Percentiles rank a stretch among this genome's conserved stretches.
phyloP scores from a whole-genome alignment of 2,888 invertebrate species.

The Hybos culiciformis region DNA sequence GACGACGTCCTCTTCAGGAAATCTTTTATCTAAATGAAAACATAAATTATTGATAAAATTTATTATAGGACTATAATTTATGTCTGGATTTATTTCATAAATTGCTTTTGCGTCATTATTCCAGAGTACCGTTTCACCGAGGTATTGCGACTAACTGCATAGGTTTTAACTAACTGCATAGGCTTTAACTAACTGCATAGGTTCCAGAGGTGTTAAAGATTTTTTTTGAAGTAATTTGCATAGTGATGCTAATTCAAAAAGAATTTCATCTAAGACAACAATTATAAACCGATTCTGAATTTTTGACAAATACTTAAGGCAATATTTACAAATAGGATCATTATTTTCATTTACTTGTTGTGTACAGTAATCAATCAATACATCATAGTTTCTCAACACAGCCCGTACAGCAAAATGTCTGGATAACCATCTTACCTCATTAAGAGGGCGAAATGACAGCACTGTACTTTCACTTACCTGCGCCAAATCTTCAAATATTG shows the following conservation, averaged over 20 bases:
- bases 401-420: too few relatives aligned
- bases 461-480: neutral
- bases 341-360: neutral
- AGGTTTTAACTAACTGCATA: too few relatives aligned
- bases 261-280: neutral
- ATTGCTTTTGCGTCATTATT: constrained; percentile 5
- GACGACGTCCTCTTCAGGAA: constrained; percentile 1
- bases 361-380: neutral
- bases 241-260: neutral
- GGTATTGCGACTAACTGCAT: neutral
- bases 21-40: constrained; percentile 3
- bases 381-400: neutral
- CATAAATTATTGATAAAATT: constrained; percentile 2
- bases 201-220: neutral
- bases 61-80: constrained; percentile 1
- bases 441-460: constrained; percentile 1
- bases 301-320: neutral
- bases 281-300: neutral
- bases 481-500: neutral
- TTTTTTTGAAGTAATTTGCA: neutral
- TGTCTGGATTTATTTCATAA: constrained; percentile 1
- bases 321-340: neutral
- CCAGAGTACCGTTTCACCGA: constrained; percentile 1
- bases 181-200: too few relatives aligned
- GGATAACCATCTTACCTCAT: neutral